phyloP scores from a whole-genome alignment of 2,797 vertebrate species.

The Cichlasoma orientale region DNA sequence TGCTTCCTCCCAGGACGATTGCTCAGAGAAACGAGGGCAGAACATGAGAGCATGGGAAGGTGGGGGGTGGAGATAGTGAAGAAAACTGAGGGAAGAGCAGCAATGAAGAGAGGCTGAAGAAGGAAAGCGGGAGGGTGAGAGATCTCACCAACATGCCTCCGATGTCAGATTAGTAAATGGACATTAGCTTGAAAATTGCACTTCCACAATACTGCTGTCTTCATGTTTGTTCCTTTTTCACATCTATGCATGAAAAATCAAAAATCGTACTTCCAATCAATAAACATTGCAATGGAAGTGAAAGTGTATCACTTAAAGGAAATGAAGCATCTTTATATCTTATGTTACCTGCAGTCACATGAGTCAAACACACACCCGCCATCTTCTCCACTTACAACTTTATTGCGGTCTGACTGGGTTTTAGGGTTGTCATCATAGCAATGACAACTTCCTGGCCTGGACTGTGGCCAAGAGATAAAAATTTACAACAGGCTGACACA shows the following conservation, averaged over 20 bases:
- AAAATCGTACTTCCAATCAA: background rate
- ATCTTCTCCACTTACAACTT: conserved; percentile 31
- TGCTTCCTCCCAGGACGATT: conserved; percentile 44
- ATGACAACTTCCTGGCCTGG: conserved; percentile 47
- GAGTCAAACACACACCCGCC: background rate
- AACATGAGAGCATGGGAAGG: conserved; percentile 32
- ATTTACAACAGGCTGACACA: conserved; percentile 20
- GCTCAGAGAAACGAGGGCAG: conserved; percentile 67
- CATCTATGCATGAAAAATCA: background rate
- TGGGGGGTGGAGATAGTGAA: conserved; percentile 7
- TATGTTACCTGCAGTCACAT: background rate
- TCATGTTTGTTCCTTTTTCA: background rate
- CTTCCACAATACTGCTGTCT: background rate
- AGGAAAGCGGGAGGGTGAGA: background rate
- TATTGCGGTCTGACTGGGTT: conserved; percentile 42
- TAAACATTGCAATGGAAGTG: background rate
- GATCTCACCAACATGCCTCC: background rate
- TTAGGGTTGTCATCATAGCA: conserved; percentile 39
- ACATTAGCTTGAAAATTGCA: background rate
- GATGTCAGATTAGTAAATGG: conserved; percentile 20
- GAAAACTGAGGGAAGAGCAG: conserved; percentile 13
- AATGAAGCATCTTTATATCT: background rate
- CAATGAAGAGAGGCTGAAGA: background rate
- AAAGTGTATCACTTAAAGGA: background rate
- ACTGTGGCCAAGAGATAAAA: conserved; percentile 32